Base-by-base conservation (phyloP, 2,888 invertebrate species). In the Amphipyra tragopoginis region DNA sequence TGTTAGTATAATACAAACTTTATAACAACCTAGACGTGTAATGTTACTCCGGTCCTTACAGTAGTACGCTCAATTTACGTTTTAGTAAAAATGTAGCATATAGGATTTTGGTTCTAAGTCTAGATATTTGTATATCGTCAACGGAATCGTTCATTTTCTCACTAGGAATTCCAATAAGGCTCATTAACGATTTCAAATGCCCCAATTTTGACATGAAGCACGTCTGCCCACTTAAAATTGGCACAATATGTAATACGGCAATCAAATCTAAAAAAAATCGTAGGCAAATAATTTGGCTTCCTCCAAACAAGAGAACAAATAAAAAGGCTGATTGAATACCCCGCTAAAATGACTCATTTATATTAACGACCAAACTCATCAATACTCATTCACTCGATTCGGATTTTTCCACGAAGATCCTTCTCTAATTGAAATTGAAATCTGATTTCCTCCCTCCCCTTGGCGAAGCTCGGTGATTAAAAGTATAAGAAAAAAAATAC, bases 381-480 rank as follows among this genome's bases (percentile, higher is more conserved):
- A 92, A 92, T 94, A 92, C 92, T 92, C 86, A 93, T 93, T 93
- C 90, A 90, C 83, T 88, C 78, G 83, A 85, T 85, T 85, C 86
- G 86, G 86, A 88, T 87, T 90, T 92, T 92, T 90, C 90, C 88
- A 87, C 88, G 86, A 89, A 91, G 91, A 92, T 92, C 89, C 87
- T 88, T 86, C 91, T 84, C 93, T 94, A 94, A 94, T 94, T 94
- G 94, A 94, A 94, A 94, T 93, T 92, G 94, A 93, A 94, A 94
- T 94, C 93, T 90, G 94, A 94, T 94, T 94, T 93, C 83, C 90
- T 86, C 87, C 88, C 90, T 86, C 87, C 88, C 90, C 90, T 86
- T 84, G 81, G 48, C 70, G 83, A 86, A 73, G 81, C 76, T 83
- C 81, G 86, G 91, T 94, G 95, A 95, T 95, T 95, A 95, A 95